Base-by-base conservation (phyloP, 2,888 invertebrate species). In the Limnephilus auricula region DNA sequence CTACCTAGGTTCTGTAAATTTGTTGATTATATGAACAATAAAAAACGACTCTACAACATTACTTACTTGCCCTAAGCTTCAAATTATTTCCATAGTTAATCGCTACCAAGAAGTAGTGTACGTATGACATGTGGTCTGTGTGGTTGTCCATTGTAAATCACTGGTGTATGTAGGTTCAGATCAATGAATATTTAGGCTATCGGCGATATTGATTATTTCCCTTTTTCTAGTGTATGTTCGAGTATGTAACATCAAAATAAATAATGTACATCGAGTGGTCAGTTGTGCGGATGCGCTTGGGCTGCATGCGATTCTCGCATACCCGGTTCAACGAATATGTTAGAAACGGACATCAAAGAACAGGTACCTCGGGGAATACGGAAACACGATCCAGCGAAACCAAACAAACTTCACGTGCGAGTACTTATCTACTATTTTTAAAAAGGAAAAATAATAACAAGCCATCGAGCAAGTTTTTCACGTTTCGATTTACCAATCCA, bases 301-400 rank as follows among this genome's bases (percentile, higher is more conserved):
- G 65, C 65, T 65, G 65, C 65, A 65, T 65, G 65, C n/a, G 65
- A 65, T 65, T 65, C 65, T 65, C n/a, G 65, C 65, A 65, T 65
- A 9, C 25, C n/a, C 65, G n/a, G 65, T 65, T 65, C 65, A 65
- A 65, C 65, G 65, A 65, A 65, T 65, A 65, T 65, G 65, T 65
- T 65, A 65, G 65, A 65, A 65, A 65, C 25, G 65, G 25, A 65
- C 65, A 25, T 65, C 65, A 65, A 65, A 65, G 65, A 65, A 65
- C 65, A 65, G 65, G 65, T 65, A 65, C 65, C 65, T n/a, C 6
- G 6, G 65, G 65, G 65, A 65, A 25, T 65, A n/a, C 25, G n/a
- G n/a, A 65, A 65, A 65, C 65, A 65, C 65, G 65, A 65, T 2
- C 65, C 65, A 65, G 65, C 2, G 25, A 25, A 65, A 65, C 65